Evolutionary conservation across 2,888 invertebrate species (phyloP).

Genomic region (Mesoligia furuncula): DNA sequence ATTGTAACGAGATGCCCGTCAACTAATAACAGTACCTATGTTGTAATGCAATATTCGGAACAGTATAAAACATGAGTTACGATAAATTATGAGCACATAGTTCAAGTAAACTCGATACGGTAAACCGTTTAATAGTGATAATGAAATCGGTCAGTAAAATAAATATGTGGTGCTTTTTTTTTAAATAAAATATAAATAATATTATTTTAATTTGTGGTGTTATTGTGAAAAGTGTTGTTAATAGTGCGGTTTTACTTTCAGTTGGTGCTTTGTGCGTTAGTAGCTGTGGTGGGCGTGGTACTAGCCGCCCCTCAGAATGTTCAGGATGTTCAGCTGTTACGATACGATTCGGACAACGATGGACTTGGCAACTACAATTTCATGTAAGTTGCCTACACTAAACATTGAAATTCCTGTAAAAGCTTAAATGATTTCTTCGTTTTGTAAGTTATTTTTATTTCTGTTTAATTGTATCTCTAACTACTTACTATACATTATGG

Average conservation of each 20-base stretch:
- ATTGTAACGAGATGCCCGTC: conserved; percentile 79
- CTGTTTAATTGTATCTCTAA: background rate
- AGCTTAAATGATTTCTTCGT: too few relatives aligned
- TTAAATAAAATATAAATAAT: conserved; percentile 20
- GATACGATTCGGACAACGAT: conserved; percentile 80
- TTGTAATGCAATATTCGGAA: conserved; percentile 82
- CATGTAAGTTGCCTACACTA: conserved; percentile 71
- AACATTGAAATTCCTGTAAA: background rate
- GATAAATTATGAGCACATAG: conserved; percentile 77
- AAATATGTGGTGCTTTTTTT: conserved; percentile 47
- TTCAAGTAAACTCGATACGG: conserved; percentile 74
- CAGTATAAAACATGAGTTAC: conserved; percentile 83
- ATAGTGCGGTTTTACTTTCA: conserved; percentile 71
- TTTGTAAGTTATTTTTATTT: background rate
- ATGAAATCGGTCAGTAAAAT: conserved; percentile 83
- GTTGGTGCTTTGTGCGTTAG: conserved; percentile 84
- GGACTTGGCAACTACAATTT: conserved; percentile 82
- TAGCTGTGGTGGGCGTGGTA: conserved; percentile 73
- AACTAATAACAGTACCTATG: conserved; percentile 78
- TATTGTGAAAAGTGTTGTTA: conserved; percentile 58
- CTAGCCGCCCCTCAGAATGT: conserved; percentile 79
- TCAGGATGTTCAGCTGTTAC: conserved; percentile 78
- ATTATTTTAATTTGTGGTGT: conserved; percentile 23
- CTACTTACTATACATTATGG: background rate
- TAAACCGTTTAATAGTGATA: conserved; percentile 72